phyloP scores from a whole-genome alignment of 2,113 vertebrate species.

The Myrmecobius fasciatus region DNA sequence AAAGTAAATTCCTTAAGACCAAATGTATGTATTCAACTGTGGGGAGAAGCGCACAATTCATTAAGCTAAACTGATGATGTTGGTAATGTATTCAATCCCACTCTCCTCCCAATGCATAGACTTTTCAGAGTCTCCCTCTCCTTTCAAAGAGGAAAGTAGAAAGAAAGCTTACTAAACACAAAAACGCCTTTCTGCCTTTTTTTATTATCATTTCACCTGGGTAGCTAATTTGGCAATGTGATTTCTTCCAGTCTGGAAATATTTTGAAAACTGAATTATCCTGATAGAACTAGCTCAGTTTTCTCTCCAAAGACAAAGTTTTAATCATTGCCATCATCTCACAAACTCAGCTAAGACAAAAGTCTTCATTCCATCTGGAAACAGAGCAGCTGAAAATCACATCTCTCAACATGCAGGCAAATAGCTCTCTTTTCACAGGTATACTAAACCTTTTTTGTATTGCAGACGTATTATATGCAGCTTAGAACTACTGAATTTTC shows the following conservation, averaged over 20 bases:
- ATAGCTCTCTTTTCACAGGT: background rate
- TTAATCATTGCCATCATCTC: background rate
- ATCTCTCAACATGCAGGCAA: background rate
- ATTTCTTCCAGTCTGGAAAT: background rate
- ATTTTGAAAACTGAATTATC: conserved; percentile 27
- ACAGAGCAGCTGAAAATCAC: background rate
- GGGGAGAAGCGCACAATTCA: background rate
- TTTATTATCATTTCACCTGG: background rate
- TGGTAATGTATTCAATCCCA: background rate
- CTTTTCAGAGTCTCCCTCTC: background rate
- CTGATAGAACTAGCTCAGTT: background rate
- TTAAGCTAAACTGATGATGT: background rate
- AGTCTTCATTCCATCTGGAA: background rate
- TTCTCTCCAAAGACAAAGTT: conserved; percentile 6
- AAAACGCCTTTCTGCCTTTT: background rate
- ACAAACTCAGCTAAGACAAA: background rate
- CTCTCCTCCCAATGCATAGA: background rate
- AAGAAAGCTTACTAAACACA: background rate
- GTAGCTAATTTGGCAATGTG: background rate
- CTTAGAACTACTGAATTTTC: background rate
- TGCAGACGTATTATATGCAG: background rate
- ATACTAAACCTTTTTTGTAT: background rate
- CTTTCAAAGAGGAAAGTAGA: background rate
- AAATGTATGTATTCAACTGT: background rate
- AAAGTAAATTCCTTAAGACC: background rate